Conservation (phyloP, 2,797 vertebrate genomes). For the Erpetoichthys calabaricus region DNA sequence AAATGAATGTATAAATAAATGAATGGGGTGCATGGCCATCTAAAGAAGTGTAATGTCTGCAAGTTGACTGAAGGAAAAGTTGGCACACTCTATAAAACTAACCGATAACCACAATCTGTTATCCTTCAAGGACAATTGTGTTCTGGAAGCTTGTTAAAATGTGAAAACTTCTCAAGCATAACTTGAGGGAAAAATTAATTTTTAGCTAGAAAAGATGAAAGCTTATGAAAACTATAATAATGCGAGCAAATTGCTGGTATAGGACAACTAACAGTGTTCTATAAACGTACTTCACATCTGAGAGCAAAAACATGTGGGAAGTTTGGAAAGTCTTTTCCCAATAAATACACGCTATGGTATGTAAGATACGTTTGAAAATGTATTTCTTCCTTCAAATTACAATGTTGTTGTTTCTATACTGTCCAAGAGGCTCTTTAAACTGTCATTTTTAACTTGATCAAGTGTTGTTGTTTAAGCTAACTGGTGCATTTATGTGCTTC, state of each 20-base stretch:
- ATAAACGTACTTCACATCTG: not conserved
- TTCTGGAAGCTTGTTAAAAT: not conserved
- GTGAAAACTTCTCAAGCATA: not conserved
- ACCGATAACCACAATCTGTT: no score
- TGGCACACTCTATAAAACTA: no score
- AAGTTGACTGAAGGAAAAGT: no score
- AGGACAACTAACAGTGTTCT: not conserved
- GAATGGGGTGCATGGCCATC: no score
- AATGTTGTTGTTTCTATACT: not conserved
- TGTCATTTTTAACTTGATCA: no score
- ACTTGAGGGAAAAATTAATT: not conserved
- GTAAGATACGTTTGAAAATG: not conserved
- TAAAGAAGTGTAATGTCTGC: no score
- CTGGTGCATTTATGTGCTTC: no score
- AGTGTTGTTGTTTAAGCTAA: no score
- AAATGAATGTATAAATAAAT: no score
- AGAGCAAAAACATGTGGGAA: not conserved
- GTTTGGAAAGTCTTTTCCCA: not conserved
- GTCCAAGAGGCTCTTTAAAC: no score
- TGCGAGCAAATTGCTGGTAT: not conserved
- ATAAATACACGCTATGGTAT: not conserved
- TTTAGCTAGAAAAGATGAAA: not conserved
- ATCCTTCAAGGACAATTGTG: not conserved
- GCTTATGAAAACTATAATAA: not conserved
- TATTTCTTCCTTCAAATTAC: not conserved